These are phyloP conservation scores for Calameuta filiformis DNA, from an alignment of 2,888 invertebrate genomes.

Conservation along the genomic window DNA sequence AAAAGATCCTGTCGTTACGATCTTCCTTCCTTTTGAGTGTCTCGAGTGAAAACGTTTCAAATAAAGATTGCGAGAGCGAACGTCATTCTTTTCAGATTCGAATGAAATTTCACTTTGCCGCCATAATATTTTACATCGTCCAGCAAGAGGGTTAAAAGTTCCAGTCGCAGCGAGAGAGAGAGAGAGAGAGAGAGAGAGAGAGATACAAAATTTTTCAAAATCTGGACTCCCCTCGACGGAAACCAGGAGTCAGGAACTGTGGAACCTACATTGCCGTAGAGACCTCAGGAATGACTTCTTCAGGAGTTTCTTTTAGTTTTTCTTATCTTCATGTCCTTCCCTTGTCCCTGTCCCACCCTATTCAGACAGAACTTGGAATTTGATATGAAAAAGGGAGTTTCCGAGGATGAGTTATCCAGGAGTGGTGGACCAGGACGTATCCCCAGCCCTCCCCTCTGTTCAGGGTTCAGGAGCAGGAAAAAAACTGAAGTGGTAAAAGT, in stretches of 20 bases:
- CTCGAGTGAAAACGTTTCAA: too few species aligned
- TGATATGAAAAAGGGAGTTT: constrained; percentile 11
- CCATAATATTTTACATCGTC: not conserved
- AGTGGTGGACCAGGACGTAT: not conserved
- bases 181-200: not conserved
- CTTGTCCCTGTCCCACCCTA: constrained; percentile 6
- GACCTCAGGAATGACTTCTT: not conserved
- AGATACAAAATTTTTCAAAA: constrained; percentile 26
- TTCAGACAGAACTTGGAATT: constrained; percentile 14
- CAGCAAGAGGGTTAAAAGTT: not conserved
- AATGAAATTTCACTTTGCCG: not conserved
- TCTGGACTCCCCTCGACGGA: constrained; percentile 8
- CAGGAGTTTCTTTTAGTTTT: constrained; percentile 10
- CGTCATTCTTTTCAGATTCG: too few species aligned
- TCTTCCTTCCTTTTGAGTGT: too few species aligned
- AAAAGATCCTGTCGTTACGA: too few species aligned
- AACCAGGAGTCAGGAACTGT: not conserved
- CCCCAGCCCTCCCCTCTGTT: too few species aligned
- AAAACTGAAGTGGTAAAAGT: not conserved
- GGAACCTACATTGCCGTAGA: not conserved
- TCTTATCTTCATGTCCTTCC: not conserved
- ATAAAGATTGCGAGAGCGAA: too few species aligned
- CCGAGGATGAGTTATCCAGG: not conserved
- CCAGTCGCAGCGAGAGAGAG: not conserved
- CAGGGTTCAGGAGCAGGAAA: not conserved